Percentiles rank a stretch among this genome's conserved stretches.
These are phyloP conservation scores for Laothoe populi DNA, from an alignment of 2,888 invertebrate genomes.

Conservation along the genomic window DNA sequence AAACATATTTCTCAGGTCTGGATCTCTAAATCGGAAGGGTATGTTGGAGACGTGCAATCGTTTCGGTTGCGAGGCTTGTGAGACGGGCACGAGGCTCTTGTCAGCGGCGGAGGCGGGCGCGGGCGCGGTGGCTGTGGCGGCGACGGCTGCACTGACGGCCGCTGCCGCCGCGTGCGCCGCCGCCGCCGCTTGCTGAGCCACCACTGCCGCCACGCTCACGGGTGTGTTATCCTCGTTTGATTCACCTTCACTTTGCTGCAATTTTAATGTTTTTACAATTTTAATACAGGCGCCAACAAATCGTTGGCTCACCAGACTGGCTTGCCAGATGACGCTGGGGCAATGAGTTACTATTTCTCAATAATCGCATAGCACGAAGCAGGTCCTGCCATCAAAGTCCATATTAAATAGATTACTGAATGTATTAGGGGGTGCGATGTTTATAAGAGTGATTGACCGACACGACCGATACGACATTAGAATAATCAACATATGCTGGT, in stretches of 20 bases:
- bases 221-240: constrained; percentile 82
- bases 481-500: neutral
- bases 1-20: constrained; percentile 98
- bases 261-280: constrained; percentile 25
- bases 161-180: constrained; percentile 79
- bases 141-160: constrained; percentile 66
- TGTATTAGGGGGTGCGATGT: neutral
- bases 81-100: constrained; percentile 81
- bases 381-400: constrained; percentile 8
- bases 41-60: constrained; percentile 99
- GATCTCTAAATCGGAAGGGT: constrained; percentile 99
- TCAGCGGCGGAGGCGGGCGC: constrained; percentile 61
- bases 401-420: neutral
- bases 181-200: constrained; percentile 71
- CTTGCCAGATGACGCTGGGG: neutral
- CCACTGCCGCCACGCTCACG: constrained; percentile 79
- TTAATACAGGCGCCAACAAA: neutral
- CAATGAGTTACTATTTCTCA: constrained; percentile 1
- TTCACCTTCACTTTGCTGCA: constrained; percentile 77
- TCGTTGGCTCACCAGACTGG: neutral
- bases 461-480: no score
- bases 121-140: constrained; percentile 59
- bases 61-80: constrained; percentile 90
- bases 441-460: neutral
- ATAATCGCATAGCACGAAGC: neutral